Evolutionary conservation across 2,797 vertebrate genomes (phyloP).

Genomic region (Enteromius fasciolatus): DNA sequence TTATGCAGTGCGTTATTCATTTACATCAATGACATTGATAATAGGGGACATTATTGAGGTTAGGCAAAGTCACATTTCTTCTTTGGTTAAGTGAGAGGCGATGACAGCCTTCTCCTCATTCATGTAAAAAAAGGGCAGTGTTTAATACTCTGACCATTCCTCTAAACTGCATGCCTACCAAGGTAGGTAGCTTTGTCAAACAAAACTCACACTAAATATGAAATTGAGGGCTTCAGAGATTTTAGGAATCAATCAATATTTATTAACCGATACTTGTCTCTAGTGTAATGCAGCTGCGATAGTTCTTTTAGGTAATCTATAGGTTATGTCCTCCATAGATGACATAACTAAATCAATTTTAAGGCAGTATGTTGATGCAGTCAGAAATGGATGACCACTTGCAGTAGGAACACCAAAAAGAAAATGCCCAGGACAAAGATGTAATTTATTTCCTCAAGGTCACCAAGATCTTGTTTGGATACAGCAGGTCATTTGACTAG

Average conservation of each 20-base stretch:
- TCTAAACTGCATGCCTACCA: constrained; percentile 4
- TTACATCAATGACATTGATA: constrained; percentile 12
- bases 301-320: constrained; percentile 15
- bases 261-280: neutral
- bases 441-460: constrained; percentile 47
- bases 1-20: neutral
- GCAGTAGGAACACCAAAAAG: constrained; percentile 39
- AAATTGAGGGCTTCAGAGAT: too few species aligned
- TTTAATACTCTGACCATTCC: neutral
- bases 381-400: constrained; percentile 6
- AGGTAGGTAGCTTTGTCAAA: neutral
- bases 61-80: constrained; percentile 23
- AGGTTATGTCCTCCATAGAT: constrained; percentile 13
- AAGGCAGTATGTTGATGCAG: neutral
- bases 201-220: neutral
- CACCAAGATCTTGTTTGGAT: constrained; percentile 33
- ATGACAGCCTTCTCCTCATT: constrained; percentile 32
- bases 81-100: constrained; percentile 40
- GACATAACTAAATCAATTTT: neutral
- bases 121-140: neutral
- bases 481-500: constrained; percentile 13
- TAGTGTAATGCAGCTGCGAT: neutral
- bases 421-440: constrained; percentile 37
- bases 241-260: neutral
- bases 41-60: neutral